These are phyloP conservation scores for Carettochelys insculpta DNA, from an alignment of 2,113 vertebrate species.

Conservation along the genomic window DNA sequence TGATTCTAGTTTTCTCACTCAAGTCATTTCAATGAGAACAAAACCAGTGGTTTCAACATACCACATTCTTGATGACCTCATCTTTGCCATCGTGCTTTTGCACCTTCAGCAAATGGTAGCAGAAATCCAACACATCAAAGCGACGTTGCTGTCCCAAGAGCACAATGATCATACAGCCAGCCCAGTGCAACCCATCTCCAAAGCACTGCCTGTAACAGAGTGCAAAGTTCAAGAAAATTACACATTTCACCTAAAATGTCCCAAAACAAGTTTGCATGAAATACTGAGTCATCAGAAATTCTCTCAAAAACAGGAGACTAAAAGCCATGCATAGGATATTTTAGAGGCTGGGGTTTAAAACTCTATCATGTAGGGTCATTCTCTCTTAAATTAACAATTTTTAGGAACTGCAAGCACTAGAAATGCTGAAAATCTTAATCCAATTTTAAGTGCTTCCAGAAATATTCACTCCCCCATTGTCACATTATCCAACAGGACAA, in stretches of 20 bases:
- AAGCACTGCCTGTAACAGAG: constrained; percentile 83
- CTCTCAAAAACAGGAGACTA: background rate
- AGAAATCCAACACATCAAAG: constrained; percentile 89
- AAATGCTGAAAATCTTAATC: background rate
- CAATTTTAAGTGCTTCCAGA: background rate
- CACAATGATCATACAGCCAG: constrained; percentile 89
- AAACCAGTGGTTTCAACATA: constrained; percentile 66
- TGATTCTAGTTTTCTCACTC: background rate
- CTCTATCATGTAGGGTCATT: background rate
- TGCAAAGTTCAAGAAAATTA: background rate
- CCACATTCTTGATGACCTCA: constrained; percentile 91
- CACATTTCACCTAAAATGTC: background rate
- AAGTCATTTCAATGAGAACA: rapidly evolving
- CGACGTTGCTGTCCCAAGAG: constrained; percentile 88
- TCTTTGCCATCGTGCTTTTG: constrained; percentile 91
- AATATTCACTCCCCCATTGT: background rate
- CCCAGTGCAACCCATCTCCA: constrained; percentile 90
- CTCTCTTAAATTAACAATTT: background rate
- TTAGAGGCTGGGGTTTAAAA: background rate
- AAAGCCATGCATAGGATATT: background rate
- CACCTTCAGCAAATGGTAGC: constrained; percentile 89
- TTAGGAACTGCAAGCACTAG: background rate
- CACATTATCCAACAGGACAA: background rate
- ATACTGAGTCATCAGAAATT: rapidly evolving
- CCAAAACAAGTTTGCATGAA: background rate